Conservation (phyloP, 2,113 vertebrate species). For the Stegostoma tigrinum region DNA sequence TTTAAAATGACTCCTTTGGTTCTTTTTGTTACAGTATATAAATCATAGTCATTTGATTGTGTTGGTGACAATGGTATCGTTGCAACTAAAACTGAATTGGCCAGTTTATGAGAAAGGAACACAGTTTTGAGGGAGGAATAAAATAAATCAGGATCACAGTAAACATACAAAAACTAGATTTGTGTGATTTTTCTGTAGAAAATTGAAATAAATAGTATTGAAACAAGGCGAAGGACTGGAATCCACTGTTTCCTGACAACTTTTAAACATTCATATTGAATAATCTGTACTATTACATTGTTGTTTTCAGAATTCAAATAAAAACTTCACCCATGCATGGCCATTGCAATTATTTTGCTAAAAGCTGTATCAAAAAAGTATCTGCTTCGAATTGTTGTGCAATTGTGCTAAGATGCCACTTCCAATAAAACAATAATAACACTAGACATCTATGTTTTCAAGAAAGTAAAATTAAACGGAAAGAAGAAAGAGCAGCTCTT, state of each 20-base stretch:
- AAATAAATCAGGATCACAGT: not conserved
- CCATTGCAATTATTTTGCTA: not conserved
- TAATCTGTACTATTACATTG: not conserved
- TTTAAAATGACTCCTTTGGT: slow-evolving; percentile 20
- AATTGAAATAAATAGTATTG: not conserved
- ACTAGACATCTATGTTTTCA: not conserved
- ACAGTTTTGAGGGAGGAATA: not conserved
- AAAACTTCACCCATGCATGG: not conserved
- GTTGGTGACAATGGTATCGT: not conserved
- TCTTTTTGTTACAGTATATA: not conserved
- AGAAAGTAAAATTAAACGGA: not conserved
- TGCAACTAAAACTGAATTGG: not conserved
- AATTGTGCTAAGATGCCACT: not conserved
- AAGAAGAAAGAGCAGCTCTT: not conserved
- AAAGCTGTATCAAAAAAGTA: not conserved
- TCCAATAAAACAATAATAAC: not conserved
- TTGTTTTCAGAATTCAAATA: not conserved
- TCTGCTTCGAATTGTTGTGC: not conserved
- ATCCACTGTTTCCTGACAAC: not conserved
- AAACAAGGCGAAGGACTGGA: not conserved
- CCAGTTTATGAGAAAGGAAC: not conserved
- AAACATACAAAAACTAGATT: not conserved
- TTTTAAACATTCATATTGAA: not conserved
- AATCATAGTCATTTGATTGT: not conserved
- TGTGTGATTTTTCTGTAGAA: not conserved